Percentiles rank a stretch among this genome's conserved stretches.
These are phyloP conservation scores for Mastacembelus armatus DNA, from an alignment of 2,797 vertebrate species.

Conservation along the genomic window DNA sequence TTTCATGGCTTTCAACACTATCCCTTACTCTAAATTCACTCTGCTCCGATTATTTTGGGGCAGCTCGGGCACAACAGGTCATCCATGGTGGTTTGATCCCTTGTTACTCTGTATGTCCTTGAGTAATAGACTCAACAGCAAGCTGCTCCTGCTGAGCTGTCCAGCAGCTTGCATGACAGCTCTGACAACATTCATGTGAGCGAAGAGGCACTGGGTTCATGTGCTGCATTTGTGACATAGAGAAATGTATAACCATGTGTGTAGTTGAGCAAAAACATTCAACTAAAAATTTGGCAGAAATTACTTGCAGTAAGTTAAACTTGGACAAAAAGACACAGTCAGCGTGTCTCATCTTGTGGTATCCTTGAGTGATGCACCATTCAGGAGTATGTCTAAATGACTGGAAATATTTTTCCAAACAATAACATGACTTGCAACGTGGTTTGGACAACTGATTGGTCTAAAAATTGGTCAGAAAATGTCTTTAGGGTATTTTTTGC, in stretches of 20 bases:
- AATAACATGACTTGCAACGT: conserved; percentile 26
- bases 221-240: not conserved
- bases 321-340: conserved; percentile 6
- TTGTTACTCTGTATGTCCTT: not conserved
- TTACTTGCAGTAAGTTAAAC: not conserved
- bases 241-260: not conserved
- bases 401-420: conserved; percentile 32
- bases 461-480: conserved; percentile 28
- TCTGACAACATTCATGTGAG: not conserved
- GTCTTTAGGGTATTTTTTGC: conserved; percentile 14
- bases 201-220: conserved; percentile 1
- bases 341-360: conserved; percentile 22
- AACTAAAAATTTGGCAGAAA: not conserved
- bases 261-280: not conserved
- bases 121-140: not conserved
- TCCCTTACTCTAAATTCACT: too few species aligned
- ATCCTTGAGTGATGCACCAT: conserved; percentile 4
- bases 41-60: too few species aligned
- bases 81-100: conserved; percentile 11
- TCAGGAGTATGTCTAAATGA: conserved; percentile 15
- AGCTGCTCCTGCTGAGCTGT: too few species aligned
- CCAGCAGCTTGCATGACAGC: not conserved
- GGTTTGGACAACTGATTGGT: conserved; percentile 12
- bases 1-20: not conserved
- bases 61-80: too few species aligned